These are phyloP conservation scores for Leptura quadrifasciata DNA, from an alignment of 2,888 invertebrate species.

Conservation along the genomic window DNA sequence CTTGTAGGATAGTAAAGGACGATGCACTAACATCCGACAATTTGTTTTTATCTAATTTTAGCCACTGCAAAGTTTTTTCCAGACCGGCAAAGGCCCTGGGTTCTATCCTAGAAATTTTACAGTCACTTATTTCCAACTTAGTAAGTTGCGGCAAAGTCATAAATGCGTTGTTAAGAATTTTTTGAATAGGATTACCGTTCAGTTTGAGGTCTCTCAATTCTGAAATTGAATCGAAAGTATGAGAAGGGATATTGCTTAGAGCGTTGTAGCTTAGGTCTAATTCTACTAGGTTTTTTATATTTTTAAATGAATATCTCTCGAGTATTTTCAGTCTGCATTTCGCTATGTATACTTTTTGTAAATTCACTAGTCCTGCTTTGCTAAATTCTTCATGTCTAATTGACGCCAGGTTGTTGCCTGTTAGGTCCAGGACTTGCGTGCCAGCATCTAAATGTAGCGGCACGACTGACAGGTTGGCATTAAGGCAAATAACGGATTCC, in stretches of 20 bases:
- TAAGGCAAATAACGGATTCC: constrained; percentile 87
- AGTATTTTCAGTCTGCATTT: constrained; percentile 82
- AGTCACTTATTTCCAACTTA: constrained; percentile 83
- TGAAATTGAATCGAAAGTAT: constrained; percentile 83
- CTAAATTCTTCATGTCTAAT: constrained; percentile 85
- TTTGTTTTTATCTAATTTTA: constrained; percentile 86
- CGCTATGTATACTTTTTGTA: constrained; percentile 86
- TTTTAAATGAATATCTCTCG: constrained; percentile 84
- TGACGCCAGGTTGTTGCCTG: constrained; percentile 82
- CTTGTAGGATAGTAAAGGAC: constrained; percentile 81
- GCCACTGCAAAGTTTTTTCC: constrained; percentile 83
- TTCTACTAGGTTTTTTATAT: constrained; percentile 87
- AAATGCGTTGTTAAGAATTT: constrained; percentile 83
- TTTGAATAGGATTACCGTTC: constrained; percentile 84
- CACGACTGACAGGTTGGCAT: constrained; percentile 84
- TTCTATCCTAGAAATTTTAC: constrained; percentile 82
- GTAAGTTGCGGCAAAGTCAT: constrained; percentile 81
- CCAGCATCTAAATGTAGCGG: constrained; percentile 85
- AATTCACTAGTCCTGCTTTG: constrained; percentile 84
- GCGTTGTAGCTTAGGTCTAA: constrained; percentile 87
- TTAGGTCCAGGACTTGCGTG: constrained; percentile 87
- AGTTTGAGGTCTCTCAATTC: constrained; percentile 86
- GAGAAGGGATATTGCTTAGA: constrained; percentile 81
- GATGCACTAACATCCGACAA: constrained; percentile 81
- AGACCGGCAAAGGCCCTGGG: constrained; percentile 84